Percentiles rank a stretch among this genome's conserved stretches.
Conservation (phyloP, 1,140 invertebrate genomes). For the Thaumetopoea pityocampa region DNA sequence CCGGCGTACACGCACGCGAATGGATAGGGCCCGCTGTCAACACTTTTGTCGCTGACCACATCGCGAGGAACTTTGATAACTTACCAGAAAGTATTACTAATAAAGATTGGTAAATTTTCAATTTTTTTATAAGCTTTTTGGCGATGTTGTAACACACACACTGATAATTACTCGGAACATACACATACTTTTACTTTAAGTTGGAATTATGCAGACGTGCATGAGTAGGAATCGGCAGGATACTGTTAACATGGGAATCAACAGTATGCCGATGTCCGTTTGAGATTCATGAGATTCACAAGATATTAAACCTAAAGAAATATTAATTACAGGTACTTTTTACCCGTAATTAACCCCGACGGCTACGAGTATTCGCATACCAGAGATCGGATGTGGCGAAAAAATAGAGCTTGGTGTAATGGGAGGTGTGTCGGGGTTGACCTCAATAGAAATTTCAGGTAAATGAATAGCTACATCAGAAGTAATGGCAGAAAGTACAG, state of each 20-base stretch:
- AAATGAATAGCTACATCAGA: no score
- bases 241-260: no score
- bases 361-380: slow-evolving; percentile 82
- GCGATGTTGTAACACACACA: neutral
- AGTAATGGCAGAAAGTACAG: no score
- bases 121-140: neutral
- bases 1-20: slow-evolving; percentile 79
- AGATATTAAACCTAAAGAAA: neutral
- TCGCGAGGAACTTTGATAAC: slow-evolving; percentile 39
- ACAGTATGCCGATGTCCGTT: no score
- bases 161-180: no score
- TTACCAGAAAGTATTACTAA: slow-evolving; percentile 40
- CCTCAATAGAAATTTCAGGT: slow-evolving; percentile 81
- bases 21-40: slow-evolving; percentile 82
- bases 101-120: slow-evolving; percentile 51
- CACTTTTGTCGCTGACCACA: slow-evolving; percentile 69
- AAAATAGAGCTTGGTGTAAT: slow-evolving; percentile 75
- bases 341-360: slow-evolving; percentile 84
- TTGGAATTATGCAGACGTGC: no score
- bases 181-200: no score
- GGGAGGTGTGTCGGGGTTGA: slow-evolving; percentile 78
- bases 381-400: slow-evolving; percentile 82
- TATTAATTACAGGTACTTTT: slow-evolving; percentile 75
- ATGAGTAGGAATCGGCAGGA: no score
- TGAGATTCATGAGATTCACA: no score